phyloP scores from a whole-genome alignment of 2,113 vertebrate species.

The Psilopsiagon aymara region DNA sequence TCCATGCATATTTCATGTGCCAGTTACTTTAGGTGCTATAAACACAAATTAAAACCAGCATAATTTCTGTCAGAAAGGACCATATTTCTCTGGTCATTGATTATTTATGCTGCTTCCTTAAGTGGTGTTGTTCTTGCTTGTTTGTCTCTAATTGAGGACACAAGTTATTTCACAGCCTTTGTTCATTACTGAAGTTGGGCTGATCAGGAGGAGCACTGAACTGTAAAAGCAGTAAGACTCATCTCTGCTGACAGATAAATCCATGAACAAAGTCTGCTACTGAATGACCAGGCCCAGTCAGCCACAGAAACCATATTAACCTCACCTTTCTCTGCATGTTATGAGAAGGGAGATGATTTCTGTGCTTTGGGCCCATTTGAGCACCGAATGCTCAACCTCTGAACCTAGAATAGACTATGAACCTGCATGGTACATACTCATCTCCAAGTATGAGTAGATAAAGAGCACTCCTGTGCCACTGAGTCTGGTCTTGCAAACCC shows the following conservation, averaged over 20 bases:
- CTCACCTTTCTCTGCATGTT: not conserved
- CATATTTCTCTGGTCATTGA: slow-evolving; percentile 53
- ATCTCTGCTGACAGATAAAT: not conserved
- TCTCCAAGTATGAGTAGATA: not conserved
- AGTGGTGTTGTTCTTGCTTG: slow-evolving; percentile 56
- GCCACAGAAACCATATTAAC: not conserved
- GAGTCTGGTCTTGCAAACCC: not conserved
- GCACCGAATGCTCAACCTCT: not conserved
- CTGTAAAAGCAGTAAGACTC: not conserved
- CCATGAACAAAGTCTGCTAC: not conserved
- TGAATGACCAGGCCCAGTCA: not conserved
- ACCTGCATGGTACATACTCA: not conserved
- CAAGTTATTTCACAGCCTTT: slow-evolving; percentile 41
- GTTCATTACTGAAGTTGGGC: not conserved
- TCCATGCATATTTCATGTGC: slow-evolving; percentile 62
- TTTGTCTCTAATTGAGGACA: slow-evolving; percentile 32
- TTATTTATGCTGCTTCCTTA: slow-evolving; percentile 61
- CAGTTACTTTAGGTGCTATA: slow-evolving; percentile 70
- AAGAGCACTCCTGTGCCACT: not conserved
- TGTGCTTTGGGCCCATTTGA: not conserved
- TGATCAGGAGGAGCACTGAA: not conserved
- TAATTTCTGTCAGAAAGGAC: slow-evolving; percentile 59
- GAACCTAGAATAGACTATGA: not conserved
- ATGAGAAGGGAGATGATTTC: not conserved
- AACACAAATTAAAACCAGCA: slow-evolving; percentile 70